Conservation (phyloP, 2,113 vertebrate genomes). For the Oriolus oriolus region DNA sequence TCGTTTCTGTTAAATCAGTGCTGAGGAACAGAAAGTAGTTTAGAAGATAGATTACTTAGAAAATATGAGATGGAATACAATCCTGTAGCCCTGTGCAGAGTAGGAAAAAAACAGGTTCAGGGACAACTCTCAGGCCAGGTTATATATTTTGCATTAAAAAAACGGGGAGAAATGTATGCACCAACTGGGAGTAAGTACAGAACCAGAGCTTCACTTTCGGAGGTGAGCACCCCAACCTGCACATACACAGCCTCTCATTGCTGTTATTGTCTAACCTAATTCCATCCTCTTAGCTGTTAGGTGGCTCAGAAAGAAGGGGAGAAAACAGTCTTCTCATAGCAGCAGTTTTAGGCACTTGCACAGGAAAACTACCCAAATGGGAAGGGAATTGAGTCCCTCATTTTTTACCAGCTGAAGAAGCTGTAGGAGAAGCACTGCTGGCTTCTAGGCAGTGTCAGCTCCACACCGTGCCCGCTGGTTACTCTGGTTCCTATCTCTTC, state of each 20-base stretch:
- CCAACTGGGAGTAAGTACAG: background rate
- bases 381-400: background rate
- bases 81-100: background rate
- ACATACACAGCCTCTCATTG: background rate
- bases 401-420: background rate
- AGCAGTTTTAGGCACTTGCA: background rate
- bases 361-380: background rate
- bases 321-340: background rate
- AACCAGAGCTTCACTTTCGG: background rate
- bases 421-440: background rate
- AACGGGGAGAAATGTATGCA: background rate
- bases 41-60: background rate
- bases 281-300: background rate
- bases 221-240: background rate
- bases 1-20: background rate
- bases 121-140: background rate
- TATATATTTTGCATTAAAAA: background rate
- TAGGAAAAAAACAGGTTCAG: background rate
- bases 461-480: background rate
- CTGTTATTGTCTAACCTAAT: background rate
- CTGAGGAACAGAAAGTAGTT: background rate
- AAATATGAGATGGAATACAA: background rate
- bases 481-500: background rate
- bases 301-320: background rate
- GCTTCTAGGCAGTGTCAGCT: background rate